Evolutionary conservation across 2,888 invertebrate species (phyloP).

Genomic region (Acrocyrtus sp.): DNA sequence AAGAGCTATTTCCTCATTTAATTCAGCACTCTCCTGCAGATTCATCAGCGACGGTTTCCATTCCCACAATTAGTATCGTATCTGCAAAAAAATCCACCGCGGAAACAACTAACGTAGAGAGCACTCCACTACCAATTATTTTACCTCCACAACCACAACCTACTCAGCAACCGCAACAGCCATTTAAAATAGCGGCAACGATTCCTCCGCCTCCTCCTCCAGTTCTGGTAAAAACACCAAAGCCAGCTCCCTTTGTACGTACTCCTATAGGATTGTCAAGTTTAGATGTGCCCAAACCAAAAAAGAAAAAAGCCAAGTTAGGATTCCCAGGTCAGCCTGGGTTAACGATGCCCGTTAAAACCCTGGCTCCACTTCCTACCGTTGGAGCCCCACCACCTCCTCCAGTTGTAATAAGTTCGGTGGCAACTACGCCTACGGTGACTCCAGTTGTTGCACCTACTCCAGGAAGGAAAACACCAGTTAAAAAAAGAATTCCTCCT

Average conservation of each 20-base stretch:
- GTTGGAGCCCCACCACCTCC: constrained; percentile 43
- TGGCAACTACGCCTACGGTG: neutral
- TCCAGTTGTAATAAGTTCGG: constrained; percentile 20
- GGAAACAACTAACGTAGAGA: neutral
- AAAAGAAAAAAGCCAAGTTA: constrained; percentile 28
- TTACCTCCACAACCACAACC: neutral
- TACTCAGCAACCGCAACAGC: neutral
- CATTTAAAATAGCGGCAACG: constrained; percentile 16
- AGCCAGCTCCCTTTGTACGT: constrained; percentile 4
- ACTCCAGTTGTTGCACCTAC: constrained; percentile 9
- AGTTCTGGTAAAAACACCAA: constrained; percentile 1
- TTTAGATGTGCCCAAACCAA: constrained; percentile 18
- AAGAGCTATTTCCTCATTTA: constrained; percentile 46
- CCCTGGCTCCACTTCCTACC: constrained; percentile 28
- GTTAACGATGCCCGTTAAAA: constrained; percentile 30
- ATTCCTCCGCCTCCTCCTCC: constrained; percentile 18
- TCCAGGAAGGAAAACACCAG: constrained; percentile 40
- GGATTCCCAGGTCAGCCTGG: neutral
- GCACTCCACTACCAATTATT: neutral
- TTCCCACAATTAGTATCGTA: constrained; percentile 36
- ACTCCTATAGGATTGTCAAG: neutral
- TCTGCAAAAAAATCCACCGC: neutral
- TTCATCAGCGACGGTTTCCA: neutral
- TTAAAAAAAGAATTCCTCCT: constrained; percentile 46
- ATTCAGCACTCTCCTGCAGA: constrained; percentile 11